phyloP scores from a whole-genome alignment of 2,113 vertebrate species.

The Bambusicola thoracicus region DNA sequence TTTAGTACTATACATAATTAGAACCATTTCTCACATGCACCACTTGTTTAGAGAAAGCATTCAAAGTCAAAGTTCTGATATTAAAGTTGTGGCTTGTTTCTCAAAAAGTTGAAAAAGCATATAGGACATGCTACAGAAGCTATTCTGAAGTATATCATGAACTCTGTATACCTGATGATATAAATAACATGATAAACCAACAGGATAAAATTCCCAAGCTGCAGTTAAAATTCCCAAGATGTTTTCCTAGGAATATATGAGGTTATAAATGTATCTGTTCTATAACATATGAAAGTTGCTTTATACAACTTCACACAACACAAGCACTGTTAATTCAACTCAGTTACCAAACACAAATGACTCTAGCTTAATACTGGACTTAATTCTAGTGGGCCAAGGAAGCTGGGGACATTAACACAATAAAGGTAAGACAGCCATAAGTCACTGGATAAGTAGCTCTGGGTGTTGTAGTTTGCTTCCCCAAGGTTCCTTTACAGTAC shows the following conservation, averaged over 20 bases:
- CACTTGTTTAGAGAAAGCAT: background rate
- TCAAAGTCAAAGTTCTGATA: background rate
- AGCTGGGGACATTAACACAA: background rate
- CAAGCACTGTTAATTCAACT: background rate
- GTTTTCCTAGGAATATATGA: background rate
- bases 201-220: background rate
- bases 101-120: background rate
- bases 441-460: background rate
- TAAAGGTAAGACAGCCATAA: background rate
- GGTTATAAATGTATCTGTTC: background rate
- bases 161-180: background rate
- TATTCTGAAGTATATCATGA: background rate
- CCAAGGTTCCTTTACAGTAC: background rate
- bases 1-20: background rate
- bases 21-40: background rate
- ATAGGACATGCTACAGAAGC: background rate
- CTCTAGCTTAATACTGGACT: background rate
- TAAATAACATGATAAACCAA: background rate
- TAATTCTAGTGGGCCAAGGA: background rate
- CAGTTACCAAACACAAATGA: background rate
- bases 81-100: background rate
- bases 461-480: background rate
- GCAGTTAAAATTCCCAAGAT: background rate
- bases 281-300: background rate
- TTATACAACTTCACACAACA: background rate